Conservation (phyloP, 2,888 invertebrate genomes). For the Pyrrhia umbra region DNA sequence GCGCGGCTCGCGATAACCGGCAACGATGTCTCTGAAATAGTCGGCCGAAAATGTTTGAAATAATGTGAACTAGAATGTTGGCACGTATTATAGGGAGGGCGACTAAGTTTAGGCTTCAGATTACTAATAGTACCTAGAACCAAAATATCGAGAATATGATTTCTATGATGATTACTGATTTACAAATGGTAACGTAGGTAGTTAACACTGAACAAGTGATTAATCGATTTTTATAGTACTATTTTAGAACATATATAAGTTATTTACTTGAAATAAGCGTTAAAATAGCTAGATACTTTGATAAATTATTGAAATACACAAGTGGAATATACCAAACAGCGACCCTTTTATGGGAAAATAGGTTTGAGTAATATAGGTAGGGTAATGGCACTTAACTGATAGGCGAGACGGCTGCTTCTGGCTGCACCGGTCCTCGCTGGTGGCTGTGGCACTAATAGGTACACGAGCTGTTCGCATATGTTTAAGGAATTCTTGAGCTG, state of each 20-base stretch:
- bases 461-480: constrained; percentile 1
- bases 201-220: too few species aligned
- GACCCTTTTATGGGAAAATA: neutral
- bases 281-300: neutral
- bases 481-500: neutral
- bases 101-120: constrained; percentile 4
- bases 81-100: neutral
- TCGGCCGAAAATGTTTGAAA: constrained; percentile 8
- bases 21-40: constrained; percentile 1
- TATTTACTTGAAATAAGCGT: neutral
- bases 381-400: constrained; percentile 6
- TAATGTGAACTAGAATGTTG: neutral
- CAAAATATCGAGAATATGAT: neutral
- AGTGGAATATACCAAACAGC: neutral
- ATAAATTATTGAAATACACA: neutral
- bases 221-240: too few species aligned
- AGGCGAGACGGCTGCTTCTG: neutral
- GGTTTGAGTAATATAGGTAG: neutral
- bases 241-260: neutral
- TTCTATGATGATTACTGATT: neutral
- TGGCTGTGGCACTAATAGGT: constrained; percentile 1
- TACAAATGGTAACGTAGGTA: too few species aligned
- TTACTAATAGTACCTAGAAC: neutral
- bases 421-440: constrained; percentile 1
- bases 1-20: constrained; percentile 2